Evolutionary conservation across 2,113 vertebrate genomes (phyloP), one percentile per base, ranked within the genome.

Genomic region (Atractosteus spatula): DNA sequence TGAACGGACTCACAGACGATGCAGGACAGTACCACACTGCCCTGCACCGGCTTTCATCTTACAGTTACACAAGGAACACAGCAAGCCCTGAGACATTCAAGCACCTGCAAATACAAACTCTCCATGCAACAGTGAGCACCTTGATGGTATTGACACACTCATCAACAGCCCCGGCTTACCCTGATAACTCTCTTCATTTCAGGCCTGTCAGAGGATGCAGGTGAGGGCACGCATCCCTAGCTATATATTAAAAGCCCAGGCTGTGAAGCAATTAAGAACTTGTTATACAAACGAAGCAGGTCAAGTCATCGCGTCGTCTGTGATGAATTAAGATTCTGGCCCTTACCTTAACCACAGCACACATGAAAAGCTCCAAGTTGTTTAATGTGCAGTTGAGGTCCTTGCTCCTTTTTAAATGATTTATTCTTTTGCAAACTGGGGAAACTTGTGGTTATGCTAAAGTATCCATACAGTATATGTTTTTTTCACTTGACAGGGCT

Each of bases 111-210:
- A 59, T 3, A 59, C 11, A 59, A 59, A 59, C 56, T 59, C 13
- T 59, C 56, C 56, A 59, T 59, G 56, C 56, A 59, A 59, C 56
- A 59, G 56, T 3, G n/a, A 8, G 12, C 56, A 59, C 8, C 56
- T 59, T 59, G 56, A 59, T 59, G 56, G 13, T 59, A 59, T 59
- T 59, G 56, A 59, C 56, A 59, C 56, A 59, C 13, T 59, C 56
- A 59, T 59, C 56, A 59, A n/a, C 56, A 4, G 7, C 56, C 56
- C 11, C 1, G 56, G 56, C 56, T 59, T n/a, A n/a, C n/a, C 56
- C n/a, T 59, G 56, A 59, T 59, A 59, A 59, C 56, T n/a, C n/a
- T 11, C n/a, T 59, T 59, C 56, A 59, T 59, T 59, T 59, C 56
- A 12, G n/a, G 12, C 56, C 56, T 13, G 11, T 7, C 12, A 3